Conservation (phyloP, 2,797 vertebrate genomes). For the Thalassophryne amazonica region DNA sequence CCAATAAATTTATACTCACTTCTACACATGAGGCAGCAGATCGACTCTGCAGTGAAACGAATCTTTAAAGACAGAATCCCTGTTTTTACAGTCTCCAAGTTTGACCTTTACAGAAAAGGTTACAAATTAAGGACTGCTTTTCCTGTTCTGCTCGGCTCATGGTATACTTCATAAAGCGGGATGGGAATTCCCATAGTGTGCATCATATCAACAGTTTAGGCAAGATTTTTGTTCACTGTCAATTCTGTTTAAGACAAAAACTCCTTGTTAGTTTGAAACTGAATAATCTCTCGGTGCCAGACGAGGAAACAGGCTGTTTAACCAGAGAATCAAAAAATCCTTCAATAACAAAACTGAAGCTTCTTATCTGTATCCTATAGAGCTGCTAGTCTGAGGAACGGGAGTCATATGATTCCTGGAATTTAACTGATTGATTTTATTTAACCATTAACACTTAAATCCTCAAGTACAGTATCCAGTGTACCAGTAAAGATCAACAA, state of each 20-base stretch:
- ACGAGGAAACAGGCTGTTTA: constrained; percentile 10
- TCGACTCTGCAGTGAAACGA: constrained; percentile 6
- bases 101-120: constrained; percentile 51
- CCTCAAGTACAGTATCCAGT: too few relatives aligned
- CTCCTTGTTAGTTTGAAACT: too few relatives aligned
- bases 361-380: too few relatives aligned
- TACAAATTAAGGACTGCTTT: constrained; percentile 23
- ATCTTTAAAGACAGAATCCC: neutral
- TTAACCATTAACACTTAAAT: too few relatives aligned
- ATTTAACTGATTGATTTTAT: too few relatives aligned
- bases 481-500: too few relatives aligned
- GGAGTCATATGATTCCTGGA: too few relatives aligned
- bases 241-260: constrained; percentile 5
- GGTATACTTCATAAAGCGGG: constrained; percentile 25
- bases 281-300: too few relatives aligned
- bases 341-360: too few relatives aligned
- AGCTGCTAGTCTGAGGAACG: too few relatives aligned
- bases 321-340: neutral
- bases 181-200: constrained; percentile 5
- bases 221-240: constrained; percentile 5
- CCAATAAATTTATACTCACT: too few relatives aligned
- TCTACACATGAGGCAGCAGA: constrained; percentile 9
- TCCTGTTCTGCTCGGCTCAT: constrained; percentile 13
- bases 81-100: constrained; percentile 3
- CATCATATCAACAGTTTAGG: neutral